Conservation (phyloP, 2,888 invertebrate species). For the Mystacides longicornis region DNA sequence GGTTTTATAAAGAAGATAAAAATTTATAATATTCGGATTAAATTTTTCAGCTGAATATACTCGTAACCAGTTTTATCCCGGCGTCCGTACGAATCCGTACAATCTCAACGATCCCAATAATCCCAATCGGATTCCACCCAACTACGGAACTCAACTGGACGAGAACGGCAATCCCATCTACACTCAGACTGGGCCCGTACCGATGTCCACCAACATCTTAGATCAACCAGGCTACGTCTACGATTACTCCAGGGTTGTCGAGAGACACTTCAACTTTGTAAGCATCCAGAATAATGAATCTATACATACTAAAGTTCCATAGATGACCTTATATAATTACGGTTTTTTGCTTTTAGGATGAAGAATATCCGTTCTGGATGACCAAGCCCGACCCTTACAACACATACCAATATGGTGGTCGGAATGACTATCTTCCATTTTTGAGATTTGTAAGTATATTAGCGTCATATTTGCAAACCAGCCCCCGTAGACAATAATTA, state of each 20-base stretch:
- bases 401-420: slow-evolving; percentile 27
- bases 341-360: slow-evolving; percentile 48
- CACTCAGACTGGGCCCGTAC: slow-evolving; percentile 17
- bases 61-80: slow-evolving; percentile 23
- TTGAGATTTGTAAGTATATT: slow-evolving; percentile 60
- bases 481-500: no score
- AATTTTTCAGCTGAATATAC: slow-evolving; percentile 18
- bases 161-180: slow-evolving; percentile 24
- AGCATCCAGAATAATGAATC: slow-evolving; percentile 31
- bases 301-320: neutral
- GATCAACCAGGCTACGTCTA: slow-evolving; percentile 50
- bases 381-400: slow-evolving; percentile 53
- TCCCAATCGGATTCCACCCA: slow-evolving; percentile 27
- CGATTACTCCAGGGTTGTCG: slow-evolving; percentile 50
- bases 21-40: no score
- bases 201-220: slow-evolving; percentile 27
- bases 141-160: slow-evolving; percentile 23
- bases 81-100: slow-evolving; percentile 11
- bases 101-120: slow-evolving; percentile 5
- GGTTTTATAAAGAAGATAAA: no score
- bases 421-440: slow-evolving; percentile 55
- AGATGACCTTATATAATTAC: neutral
- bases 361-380: slow-evolving; percentile 77
- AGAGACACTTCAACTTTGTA: slow-evolving; percentile 69
- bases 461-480: no score